Evolutionary conservation across 2,888 invertebrate species (phyloP), one percentile per base, ranked within the genome.

Genomic region (Dolichopus griseipennis): DNA sequence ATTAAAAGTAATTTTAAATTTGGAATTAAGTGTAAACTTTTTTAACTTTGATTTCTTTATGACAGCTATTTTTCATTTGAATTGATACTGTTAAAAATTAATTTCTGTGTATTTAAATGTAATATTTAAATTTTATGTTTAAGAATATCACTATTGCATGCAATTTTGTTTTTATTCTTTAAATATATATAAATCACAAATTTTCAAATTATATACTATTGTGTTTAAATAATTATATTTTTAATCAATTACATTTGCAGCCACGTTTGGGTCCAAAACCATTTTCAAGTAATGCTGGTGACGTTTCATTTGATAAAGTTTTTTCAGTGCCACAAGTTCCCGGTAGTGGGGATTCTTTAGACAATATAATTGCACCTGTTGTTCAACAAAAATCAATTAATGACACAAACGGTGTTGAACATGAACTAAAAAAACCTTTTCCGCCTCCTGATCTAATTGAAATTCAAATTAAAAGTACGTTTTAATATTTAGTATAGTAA

Each of bases 211-310:
- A 37, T 64, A 64, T n/a, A 52, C 15, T 9, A 37, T 34, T 34
- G 8, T 52, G 2, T 52, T 52, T 18, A 52, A 52, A 52, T 27
- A 52, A 18, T 18, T n/a, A 7, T 52, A 2, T 52, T 52, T 52
- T 6, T 52, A 52, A 18, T 18, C 15, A 41, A 41, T 12, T 12
- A 41, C 15, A 41, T 70, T 72, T 75, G 65, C 83, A 93, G 93
- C 92, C 92, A 64, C 88, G 92, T 33, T 84, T 93, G 65, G 93
- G 93, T 3, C 93, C 93, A 61, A 93, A 92, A 78, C 92, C 92
- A 34, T 93, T 93, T 79, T 91, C 92, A 10, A 89, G 91, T 63
- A 88, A 90, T 43, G 85, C 89, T 6, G 90, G 89, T 68, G 89
- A 90, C 74, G 90, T 91, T 75, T 89, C 88, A 0, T 91, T 92